phyloP scores from a whole-genome alignment of 2,888 invertebrate species.

The Eubasilissa splendida region DNA sequence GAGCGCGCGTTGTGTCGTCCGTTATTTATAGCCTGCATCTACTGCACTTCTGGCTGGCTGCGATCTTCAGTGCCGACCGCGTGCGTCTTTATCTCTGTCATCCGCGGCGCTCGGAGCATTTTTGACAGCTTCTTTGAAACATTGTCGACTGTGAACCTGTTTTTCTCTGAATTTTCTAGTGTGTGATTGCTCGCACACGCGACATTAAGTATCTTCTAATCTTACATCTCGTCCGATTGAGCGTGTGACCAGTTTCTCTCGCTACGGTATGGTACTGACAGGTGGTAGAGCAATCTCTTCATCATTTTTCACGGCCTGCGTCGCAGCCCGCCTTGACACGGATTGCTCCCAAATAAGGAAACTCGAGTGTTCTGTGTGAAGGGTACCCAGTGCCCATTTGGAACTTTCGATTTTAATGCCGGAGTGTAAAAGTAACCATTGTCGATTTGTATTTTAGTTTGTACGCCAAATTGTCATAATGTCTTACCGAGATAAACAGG shows the following conservation, averaged over 20 bases:
- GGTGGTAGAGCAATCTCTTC: conserved; percentile 31
- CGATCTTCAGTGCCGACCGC: conserved; percentile 33
- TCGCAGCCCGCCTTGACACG: conserved; percentile 53
- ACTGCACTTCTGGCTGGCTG: conserved; percentile 22
- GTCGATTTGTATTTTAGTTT: neutral
- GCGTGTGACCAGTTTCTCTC: conserved; percentile 27
- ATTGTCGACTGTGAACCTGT: neutral
- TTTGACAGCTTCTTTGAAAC: neutral
- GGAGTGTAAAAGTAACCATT: neutral
- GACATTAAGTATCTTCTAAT: neutral
- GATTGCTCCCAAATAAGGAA: conserved; percentile 53
- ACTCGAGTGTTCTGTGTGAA: conserved; percentile 19
- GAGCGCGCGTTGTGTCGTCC: neutral
- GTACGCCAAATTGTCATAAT: conserved; percentile 62
- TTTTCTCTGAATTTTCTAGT: neutral
- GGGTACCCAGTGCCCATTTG: neutral
- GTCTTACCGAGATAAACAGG: conserved; percentile 77
- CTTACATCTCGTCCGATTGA: neutral
- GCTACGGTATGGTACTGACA: conserved; percentile 18
- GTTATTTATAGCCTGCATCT: conserved; percentile 26
- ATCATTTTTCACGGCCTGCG: conserved; percentile 27
- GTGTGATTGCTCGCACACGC: neutral
- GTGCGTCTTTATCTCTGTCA: conserved; percentile 22
- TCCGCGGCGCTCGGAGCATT: neutral
- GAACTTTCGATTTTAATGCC: conserved; percentile 25